phyloP scores from a whole-genome alignment of 2,888 invertebrate genomes.

The Orthosia cruda region DNA sequence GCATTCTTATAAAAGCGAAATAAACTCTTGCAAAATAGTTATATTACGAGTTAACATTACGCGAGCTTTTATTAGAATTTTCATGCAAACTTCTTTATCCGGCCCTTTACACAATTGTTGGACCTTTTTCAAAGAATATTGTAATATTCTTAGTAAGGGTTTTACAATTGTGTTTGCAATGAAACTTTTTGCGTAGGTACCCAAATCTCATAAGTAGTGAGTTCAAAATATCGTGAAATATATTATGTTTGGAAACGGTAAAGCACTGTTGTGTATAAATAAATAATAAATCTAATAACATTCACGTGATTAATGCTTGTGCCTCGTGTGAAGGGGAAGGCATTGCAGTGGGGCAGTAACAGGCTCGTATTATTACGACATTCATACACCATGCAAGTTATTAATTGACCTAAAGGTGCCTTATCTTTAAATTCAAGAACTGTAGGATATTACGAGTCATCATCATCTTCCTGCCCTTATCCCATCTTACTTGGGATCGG shows the following conservation, averaged over 20 bases:
- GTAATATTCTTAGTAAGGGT: background rate
- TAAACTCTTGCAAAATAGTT: background rate
- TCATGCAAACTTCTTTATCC: conserved; percentile 19
- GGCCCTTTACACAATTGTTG: conserved; percentile 5
- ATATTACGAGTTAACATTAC: conserved; percentile 3
- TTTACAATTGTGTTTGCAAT: conserved; percentile 34
- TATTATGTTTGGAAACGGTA: background rate
- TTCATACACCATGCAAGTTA: too few species aligned
- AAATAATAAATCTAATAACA: too few species aligned
- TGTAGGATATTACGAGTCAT: too few species aligned
- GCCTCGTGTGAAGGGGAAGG: too few species aligned
- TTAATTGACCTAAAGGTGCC: too few species aligned
- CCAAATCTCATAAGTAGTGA: background rate
- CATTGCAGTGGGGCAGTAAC: too few species aligned
- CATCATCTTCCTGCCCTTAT: too few species aligned
- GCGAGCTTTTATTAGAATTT: conserved; percentile 21
- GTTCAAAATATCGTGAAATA: background rate
- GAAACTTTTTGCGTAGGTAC: conserved; percentile 5
- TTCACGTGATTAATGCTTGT: too few species aligned
- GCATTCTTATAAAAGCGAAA: background rate
- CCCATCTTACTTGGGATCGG: too few species aligned
- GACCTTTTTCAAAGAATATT: conserved; percentile 26
- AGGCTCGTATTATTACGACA: too few species aligned
- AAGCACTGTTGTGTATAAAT: background rate
- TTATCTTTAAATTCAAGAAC: too few species aligned